These are phyloP conservation scores for Hydrochoerus hydrochaeris DNA, from an alignment of 2,113 vertebrate genomes.

Conservation along the genomic window DNA sequence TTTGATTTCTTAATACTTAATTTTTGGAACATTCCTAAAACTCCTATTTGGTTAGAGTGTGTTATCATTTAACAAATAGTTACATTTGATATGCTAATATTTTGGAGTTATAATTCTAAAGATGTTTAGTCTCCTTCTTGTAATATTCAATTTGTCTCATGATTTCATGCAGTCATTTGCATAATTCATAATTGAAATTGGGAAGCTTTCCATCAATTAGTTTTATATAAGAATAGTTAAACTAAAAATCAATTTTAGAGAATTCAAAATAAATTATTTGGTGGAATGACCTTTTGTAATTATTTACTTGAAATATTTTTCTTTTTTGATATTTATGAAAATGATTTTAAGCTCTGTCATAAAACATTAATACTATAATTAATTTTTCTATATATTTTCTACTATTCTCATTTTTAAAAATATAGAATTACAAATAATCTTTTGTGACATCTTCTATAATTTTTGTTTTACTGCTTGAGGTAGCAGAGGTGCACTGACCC, in stretches of 20 bases:
- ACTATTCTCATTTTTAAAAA: background rate
- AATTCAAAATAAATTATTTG: background rate
- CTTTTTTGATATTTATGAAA: background rate
- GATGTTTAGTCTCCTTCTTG: background rate
- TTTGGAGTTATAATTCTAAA: slow-evolving; percentile 11
- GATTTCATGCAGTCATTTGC: background rate
- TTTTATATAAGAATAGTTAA: background rate
- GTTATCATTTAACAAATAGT: slow-evolving; percentile 21
- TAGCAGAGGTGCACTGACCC: background rate
- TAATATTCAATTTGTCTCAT: background rate
- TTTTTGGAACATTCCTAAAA: slow-evolving; percentile 4
- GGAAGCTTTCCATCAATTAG: background rate
- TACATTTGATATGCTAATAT: slow-evolving; percentile 14
- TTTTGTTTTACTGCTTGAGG: background rate
- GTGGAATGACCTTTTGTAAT: background rate
- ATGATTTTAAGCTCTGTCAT: background rate
- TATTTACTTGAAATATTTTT: background rate
- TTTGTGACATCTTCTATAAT: background rate
- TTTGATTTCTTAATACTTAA: slow-evolving; percentile 52
- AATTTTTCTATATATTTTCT: background rate
- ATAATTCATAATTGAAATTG: background rate
- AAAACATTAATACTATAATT: slow-evolving; percentile 11
- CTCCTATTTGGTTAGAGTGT: background rate
- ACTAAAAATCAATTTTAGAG: background rate
- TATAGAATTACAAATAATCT: background rate